Base-by-base conservation (phyloP, 2,888 invertebrate species). In the Herminia tarsipennalis region DNA sequence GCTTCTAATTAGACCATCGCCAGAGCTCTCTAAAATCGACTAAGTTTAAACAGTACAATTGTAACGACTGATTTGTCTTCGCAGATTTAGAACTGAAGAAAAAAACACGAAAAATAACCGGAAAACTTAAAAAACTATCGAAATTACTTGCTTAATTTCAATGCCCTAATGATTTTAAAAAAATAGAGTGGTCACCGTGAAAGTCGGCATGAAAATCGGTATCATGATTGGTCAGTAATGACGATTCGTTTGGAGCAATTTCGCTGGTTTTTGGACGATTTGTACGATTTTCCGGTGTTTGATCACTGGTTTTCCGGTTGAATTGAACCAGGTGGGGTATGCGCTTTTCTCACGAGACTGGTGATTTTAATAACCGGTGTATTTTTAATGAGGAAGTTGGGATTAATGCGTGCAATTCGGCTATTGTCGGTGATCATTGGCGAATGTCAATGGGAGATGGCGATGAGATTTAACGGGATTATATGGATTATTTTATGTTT, bases 281-380 rank as follows among this genome's bases (percentile, higher is more conserved):
- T 88, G 78, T 79, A 73, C 78, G 86, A 89, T 91, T 89, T 90
- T 89, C 87, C 88, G 89, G 76, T 86, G 83, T 86, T 89, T 86
- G 88, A 77, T 61, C 83, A 82, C 81, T 73, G 72, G 72, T 85
- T 89, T 89, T 85, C 86, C 87, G 89, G 83, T 89, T 75, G 75
- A 78, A 62, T 85, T 74, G 81, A 66, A 76, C 81, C 89, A 88
- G 89, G 88, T 89, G 88, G 76, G 63, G 62, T 52, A 44, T 69
- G 66, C 72, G 73, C 67, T 72, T 83, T 89, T 91, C 89, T 90
- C 89, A 88, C 86, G 88, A 88, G 83, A 86, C 83, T 81, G 56
- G 60, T 69, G 49, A 71, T 62, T 72, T 81, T 76, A 80, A 83
- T 82, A 76, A 71, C 64, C 60, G 54, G 56, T 25, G 64, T 72